These are phyloP conservation scores for Oreotragus oreotragus DNA, from an alignment of 2,113 vertebrate genomes.

Conservation along the genomic window DNA sequence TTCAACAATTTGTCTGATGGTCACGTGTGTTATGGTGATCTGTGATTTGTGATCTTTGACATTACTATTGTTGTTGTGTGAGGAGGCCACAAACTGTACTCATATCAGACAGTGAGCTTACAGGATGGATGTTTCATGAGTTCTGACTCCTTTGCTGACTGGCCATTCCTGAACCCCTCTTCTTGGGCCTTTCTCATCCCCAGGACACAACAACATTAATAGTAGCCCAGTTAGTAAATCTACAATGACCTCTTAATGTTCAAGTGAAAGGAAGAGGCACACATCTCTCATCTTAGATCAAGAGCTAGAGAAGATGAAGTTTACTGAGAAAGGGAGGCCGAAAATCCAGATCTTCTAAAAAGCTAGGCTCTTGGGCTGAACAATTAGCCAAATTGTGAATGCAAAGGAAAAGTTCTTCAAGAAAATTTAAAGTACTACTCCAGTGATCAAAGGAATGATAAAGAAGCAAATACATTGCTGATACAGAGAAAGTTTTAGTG, in stretches of 20 bases:
- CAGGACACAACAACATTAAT: not conserved
- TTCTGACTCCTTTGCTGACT: not conserved
- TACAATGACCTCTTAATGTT: not conserved
- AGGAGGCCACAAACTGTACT: not conserved
- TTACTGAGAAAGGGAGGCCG: not conserved
- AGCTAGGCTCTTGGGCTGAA: not conserved
- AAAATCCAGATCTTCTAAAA: not conserved
- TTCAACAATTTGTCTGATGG: not conserved
- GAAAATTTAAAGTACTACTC: not conserved
- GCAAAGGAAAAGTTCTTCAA: not conserved
- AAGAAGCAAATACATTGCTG: not conserved
- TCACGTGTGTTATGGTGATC: not conserved
- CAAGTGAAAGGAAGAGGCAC: not conserved
- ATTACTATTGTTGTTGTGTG: not conserved
- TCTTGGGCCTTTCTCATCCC: not conserved
- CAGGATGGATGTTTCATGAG: not conserved
- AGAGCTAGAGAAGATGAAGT: not conserved
- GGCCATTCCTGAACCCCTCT: not conserved
- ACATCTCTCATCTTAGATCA: not conserved
- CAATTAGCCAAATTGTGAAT: not conserved
- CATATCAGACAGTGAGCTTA: not conserved
- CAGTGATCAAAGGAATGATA: not conserved
- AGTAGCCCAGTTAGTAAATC: not conserved
- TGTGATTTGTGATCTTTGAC: not conserved
- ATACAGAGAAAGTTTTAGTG: not conserved